A percentile compares a stretch with the other conserved stretches of the same genome.
Evolutionary conservation across 2,888 invertebrate species (phyloP).

Genomic region (Ischnura elegans): DNA sequence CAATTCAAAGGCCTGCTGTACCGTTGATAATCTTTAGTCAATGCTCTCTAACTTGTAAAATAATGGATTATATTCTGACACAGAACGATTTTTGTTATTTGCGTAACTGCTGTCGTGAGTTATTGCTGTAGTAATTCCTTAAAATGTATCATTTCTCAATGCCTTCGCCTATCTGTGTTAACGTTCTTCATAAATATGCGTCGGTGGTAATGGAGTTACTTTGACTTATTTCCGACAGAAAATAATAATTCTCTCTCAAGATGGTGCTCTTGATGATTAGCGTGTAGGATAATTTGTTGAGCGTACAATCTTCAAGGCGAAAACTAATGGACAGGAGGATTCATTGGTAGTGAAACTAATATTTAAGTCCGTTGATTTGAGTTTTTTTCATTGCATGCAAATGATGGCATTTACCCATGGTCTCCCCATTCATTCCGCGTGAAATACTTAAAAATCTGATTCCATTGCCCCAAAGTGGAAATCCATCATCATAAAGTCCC

Average conservation of each 20-base stretch:
- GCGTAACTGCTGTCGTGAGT: not conserved
- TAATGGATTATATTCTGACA: not conserved
- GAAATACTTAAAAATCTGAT: too few species aligned
- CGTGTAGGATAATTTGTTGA: not conserved
- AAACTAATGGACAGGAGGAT: too few species aligned
- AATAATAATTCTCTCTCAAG: not conserved
- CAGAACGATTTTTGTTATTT: not conserved
- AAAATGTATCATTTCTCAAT: not conserved
- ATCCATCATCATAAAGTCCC: too few species aligned
- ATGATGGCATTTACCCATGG: too few species aligned
- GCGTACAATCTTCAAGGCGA: too few species aligned
- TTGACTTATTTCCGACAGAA: constrained; percentile 13
- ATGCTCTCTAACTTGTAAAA: not conserved
- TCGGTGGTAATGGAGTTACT: not conserved
- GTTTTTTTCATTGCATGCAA: too few species aligned
- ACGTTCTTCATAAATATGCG: constrained; percentile 3
- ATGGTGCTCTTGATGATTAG: not conserved
- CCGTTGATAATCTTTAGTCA: not conserved
- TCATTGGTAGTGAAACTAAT: too few species aligned
- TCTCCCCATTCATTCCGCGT: too few species aligned
- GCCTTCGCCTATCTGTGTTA: not conserved
- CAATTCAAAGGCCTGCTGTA: constrained; percentile 47
- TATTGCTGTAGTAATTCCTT: not conserved
- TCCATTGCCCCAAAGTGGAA: too few species aligned
- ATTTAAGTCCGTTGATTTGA: too few species aligned